Percentiles rank a stretch among this genome's conserved stretches.
Conservation (phyloP, 2,113 vertebrate species). For the Pterocles burchelli region DNA sequence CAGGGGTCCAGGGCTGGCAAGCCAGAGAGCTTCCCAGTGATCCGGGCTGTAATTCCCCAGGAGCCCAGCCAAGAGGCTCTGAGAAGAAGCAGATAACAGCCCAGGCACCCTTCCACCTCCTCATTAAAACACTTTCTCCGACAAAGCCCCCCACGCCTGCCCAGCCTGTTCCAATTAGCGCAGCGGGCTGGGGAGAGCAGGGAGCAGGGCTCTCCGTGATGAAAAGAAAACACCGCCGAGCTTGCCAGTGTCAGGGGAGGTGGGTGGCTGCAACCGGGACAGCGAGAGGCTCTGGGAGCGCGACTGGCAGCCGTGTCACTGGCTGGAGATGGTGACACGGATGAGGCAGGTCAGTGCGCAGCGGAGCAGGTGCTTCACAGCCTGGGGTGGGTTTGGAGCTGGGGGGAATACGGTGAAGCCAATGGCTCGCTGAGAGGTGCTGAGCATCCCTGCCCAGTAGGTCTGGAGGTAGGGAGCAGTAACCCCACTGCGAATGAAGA, state of each 20-base stretch:
- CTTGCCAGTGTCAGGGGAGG: neutral
- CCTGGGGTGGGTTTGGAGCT: no score
- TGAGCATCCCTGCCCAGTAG: neutral
- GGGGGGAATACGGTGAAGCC: neutral
- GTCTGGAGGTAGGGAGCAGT: neutral
- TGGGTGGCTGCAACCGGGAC: neutral
- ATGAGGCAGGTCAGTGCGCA: neutral
- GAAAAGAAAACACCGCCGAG: conserved; percentile 43
- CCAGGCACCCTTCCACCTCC: neutral
- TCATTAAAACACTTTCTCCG: conserved; percentile 57
- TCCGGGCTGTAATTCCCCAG: neutral
- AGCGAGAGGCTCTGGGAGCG: neutral
- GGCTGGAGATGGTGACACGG: neutral
- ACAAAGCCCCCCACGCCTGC: conserved; percentile 8
- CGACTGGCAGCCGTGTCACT: accelerated
- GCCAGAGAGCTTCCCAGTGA: neutral
- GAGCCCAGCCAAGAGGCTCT: neutral
- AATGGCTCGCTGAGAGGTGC: neutral
- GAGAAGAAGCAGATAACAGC: conserved; percentile 20
- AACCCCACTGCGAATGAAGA: neutral
- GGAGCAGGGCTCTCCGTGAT: neutral
- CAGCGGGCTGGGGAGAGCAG: neutral
- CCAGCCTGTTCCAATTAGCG: conserved; percentile 34
- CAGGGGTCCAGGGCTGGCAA: neutral
- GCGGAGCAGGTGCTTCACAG: neutral